Base-by-base conservation (phyloP, 2,888 invertebrate species). In the Drosophila prostipennis region DNA sequence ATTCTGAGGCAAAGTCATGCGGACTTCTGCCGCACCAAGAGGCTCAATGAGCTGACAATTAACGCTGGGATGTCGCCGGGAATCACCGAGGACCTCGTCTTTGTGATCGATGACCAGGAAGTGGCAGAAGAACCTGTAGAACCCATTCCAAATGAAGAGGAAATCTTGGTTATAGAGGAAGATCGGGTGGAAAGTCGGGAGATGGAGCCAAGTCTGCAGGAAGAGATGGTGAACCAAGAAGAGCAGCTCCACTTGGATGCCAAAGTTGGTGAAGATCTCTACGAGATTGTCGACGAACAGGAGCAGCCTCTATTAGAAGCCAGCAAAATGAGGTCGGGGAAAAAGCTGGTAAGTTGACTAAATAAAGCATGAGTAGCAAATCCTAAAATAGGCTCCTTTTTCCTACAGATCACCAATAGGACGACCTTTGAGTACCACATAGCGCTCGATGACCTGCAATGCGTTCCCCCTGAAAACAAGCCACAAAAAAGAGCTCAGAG, bases 1-100 rank as follows among this genome's bases (percentile, higher is more conserved):
- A n/a, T 79, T 2, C 69, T 92, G 0, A 60, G 88, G 13, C 81
- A 85, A 8, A 80, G 80, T 16, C 58, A 86, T 11, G 19, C 51
- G 1, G 67, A 70, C 7, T 36, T 29, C 4, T 13, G 56, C 16
- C 10, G 36, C 13, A 8, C 5, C n/a, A 8, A 6, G 1, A 8
- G n/a, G 19, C n/a, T n/a, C 2, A 11, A 29, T 1, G 5, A 2
- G 2, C 1, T 2, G 14, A 7, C 13, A 6, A 10, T 10, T 6
- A 14, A 5, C 6, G 8, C 11, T 11, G 6, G 14, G 13, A 13
- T 16, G 26, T 16, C 13, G 10, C 13, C 40, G 3, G 29, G n/a
- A 4, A 14, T 13, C 42, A 29, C 6, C 1, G 59, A 51, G n/a
- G 58, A 48, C 3, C 10, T 56, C 2, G 23, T 45, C 11, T 10